Conservation (phyloP, 2,888 invertebrate genomes). For the Hermaeophaga mercurialis region DNA sequence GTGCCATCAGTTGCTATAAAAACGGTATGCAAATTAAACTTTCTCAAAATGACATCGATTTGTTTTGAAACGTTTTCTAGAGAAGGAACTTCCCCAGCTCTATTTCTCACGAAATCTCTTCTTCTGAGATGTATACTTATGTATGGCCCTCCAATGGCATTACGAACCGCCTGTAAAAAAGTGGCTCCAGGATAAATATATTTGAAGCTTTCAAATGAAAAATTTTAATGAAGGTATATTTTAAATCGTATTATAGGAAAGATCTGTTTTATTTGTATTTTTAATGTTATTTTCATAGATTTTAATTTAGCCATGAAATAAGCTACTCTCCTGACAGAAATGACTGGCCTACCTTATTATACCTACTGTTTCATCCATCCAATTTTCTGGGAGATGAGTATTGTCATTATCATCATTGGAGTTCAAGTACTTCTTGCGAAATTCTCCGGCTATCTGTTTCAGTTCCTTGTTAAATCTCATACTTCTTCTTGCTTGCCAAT, state of each 20-base stretch:
- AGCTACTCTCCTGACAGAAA: neutral
- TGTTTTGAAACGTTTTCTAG: constrained; percentile 78
- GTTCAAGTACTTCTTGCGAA: constrained; percentile 65
- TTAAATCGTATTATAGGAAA: too few relatives aligned
- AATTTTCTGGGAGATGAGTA: constrained; percentile 64
- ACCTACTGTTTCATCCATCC: constrained; percentile 65
- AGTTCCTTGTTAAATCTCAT: constrained; percentile 85
- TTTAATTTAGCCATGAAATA: neutral
- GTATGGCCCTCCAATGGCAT: constrained; percentile 72
- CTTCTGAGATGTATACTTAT: constrained; percentile 86
- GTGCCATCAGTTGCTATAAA: constrained; percentile 89
- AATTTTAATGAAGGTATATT: too few relatives aligned
- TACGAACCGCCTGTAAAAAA: constrained; percentile 56
- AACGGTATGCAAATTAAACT: constrained; percentile 64
- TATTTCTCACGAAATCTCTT: constrained; percentile 81
- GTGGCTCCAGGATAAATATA: too few relatives aligned
- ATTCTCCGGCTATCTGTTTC: constrained; percentile 69
- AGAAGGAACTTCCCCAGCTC: constrained; percentile 76
- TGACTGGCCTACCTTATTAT: neutral
- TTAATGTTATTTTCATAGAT: too few relatives aligned
- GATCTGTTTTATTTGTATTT: too few relatives aligned
- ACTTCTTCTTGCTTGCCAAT: constrained; percentile 88
- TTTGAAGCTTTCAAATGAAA: too few relatives aligned
- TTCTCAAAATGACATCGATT: constrained; percentile 65
- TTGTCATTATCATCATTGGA: constrained; percentile 66